Percentiles rank a stretch among this genome's conserved stretches.
phyloP scores from a whole-genome alignment of 2,113 vertebrate genomes.

The Murina feae region DNA sequence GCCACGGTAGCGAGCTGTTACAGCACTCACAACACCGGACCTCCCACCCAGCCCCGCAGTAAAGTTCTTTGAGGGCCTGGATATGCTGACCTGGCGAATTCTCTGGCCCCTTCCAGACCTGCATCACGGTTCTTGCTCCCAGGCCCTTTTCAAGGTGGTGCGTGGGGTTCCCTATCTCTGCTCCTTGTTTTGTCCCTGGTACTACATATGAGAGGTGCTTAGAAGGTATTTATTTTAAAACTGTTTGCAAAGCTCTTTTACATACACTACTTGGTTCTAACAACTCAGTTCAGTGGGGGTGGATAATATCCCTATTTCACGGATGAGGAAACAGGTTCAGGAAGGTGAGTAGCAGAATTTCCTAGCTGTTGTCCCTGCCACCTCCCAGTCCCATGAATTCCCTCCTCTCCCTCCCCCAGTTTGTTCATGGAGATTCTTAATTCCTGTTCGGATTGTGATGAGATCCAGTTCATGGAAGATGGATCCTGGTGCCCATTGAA shows the following conservation, averaged over 20 bases:
- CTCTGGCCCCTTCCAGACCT: background rate
- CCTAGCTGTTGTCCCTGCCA: background rate
- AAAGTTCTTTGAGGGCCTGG: background rate
- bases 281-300: background rate
- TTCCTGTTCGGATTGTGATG: constrained; percentile 83
- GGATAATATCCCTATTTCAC: background rate
- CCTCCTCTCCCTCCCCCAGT: constrained; percentile 55
- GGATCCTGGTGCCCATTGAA: constrained; percentile 86
- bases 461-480: constrained; percentile 86
- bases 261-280: background rate
- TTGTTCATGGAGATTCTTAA: constrained; percentile 86
- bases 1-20: background rate
- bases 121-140: background rate
- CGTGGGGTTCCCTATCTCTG: background rate
- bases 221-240: background rate
- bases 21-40: too few relatives aligned
- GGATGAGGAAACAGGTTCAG: background rate
- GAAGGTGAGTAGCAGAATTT: background rate
- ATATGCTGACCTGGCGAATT: background rate
- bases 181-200: background rate
- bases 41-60: background rate
- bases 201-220: background rate
- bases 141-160: background rate
- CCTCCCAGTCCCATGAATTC: background rate
- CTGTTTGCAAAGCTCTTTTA: constrained; percentile 5